Evolutionary conservation across 2,888 invertebrate species (phyloP).

Genomic region (Tryphoninae sp.): DNA sequence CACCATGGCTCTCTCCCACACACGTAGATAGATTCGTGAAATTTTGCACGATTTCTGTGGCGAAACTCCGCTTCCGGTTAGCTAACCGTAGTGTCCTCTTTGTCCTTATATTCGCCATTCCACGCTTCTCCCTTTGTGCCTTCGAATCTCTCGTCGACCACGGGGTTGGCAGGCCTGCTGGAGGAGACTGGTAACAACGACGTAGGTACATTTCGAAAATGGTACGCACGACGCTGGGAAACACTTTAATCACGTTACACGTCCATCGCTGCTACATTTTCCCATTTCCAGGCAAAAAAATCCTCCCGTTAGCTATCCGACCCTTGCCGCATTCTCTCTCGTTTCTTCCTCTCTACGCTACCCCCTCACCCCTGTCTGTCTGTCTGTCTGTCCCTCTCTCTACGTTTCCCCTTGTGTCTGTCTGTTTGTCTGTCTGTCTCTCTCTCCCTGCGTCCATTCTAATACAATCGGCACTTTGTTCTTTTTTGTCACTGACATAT

Average conservation of each 20-base stretch:
- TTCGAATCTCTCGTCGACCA: conserved; percentile 22
- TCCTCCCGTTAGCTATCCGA: conserved; percentile 14
- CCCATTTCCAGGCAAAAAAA: conserved; percentile 40
- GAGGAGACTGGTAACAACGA: too few relatives aligned
- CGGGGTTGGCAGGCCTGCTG: background rate
- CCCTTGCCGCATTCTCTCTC: conserved; percentile 13
- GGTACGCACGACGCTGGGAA: conserved; percentile 43
- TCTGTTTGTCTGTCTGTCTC: too few relatives aligned
- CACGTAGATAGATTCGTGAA: conserved; percentile 5
- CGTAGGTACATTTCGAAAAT: conserved; percentile 23
- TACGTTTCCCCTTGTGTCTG: background rate
- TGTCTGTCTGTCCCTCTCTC: conserved; percentile 11
- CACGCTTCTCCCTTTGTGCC: conserved; percentile 14
- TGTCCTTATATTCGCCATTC: conserved; percentile 18
- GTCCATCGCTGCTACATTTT: conserved; percentile 53
- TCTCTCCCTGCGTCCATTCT: conserved; percentile 32
- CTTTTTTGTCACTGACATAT: conserved; percentile 17
- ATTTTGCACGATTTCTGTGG: background rate
- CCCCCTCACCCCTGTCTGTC: background rate
- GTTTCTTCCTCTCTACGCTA: conserved; percentile 7
- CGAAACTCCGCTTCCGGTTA: conserved; percentile 26
- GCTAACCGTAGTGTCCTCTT: conserved; percentile 47
- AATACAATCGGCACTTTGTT: conserved; percentile 42
- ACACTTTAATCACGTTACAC: conserved; percentile 66
- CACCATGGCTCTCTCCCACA: background rate